Percentiles rank a stretch among this genome's conserved stretches.
Evolutionary conservation across 2,797 vertebrate genomes (phyloP).

Genomic region (Triplophysa yarkandensis): DNA sequence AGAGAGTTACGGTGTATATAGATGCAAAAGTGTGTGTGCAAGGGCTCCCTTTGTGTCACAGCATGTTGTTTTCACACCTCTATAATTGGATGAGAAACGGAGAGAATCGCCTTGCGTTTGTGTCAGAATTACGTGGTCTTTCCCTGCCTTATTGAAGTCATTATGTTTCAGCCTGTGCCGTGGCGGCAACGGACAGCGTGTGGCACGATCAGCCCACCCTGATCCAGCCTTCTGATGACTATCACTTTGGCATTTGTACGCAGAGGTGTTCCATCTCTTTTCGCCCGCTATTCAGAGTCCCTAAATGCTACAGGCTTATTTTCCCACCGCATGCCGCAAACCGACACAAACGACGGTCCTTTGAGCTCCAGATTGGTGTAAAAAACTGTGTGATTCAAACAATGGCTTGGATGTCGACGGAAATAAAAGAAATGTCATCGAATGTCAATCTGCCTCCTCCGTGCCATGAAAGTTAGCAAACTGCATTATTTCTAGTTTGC

Average conservation of each 20-base stretch:
- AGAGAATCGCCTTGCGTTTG: constrained; percentile 30
- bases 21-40: constrained; percentile 38
- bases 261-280: constrained; percentile 32
- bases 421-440: constrained; percentile 39
- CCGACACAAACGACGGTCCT: constrained; percentile 3
- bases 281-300: constrained; percentile 31
- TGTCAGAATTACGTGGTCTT: constrained; percentile 31
- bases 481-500: not conserved
- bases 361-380: constrained; percentile 37
- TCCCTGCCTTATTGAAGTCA: constrained; percentile 29
- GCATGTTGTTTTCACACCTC: constrained; percentile 51
- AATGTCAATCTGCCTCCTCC: constrained; percentile 29
- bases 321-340: constrained; percentile 25
- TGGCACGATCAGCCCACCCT: constrained; percentile 51
- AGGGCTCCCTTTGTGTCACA: constrained; percentile 35
- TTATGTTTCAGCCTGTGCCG: constrained; percentile 3
- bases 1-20: not conserved
- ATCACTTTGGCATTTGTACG: constrained; percentile 53
- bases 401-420: constrained; percentile 22
- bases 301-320: constrained; percentile 50
- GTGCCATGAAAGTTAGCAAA: constrained; percentile 23
- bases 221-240: constrained; percentile 46
- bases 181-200: constrained; percentile 9
- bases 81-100: constrained; percentile 54
- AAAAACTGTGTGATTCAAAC: constrained; percentile 23